phyloP scores from a whole-genome alignment of 2,888 invertebrate species.

The Caenorhabditis sulstoni region DNA sequence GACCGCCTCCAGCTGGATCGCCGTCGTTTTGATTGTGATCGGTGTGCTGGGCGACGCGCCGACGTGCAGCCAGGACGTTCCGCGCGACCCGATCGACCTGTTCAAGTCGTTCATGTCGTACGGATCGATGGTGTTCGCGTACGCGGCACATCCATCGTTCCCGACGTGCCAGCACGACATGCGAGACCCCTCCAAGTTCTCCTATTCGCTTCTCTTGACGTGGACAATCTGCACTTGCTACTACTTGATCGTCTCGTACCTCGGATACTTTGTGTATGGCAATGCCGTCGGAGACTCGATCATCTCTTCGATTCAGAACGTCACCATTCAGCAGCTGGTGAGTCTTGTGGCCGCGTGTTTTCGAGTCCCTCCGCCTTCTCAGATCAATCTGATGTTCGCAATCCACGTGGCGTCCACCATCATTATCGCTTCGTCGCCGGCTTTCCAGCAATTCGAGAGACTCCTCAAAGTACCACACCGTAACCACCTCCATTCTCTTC shows the following conservation, averaged over 20 bases:
- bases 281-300: slow-evolving; percentile 58
- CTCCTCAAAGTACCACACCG: slow-evolving; percentile 71
- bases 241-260: slow-evolving; percentile 49
- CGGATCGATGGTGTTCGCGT: slow-evolving; percentile 60
- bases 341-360: not conserved
- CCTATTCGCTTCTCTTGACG: slow-evolving; percentile 61
- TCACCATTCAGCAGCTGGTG: slow-evolving; percentile 64
- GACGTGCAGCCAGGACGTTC: slow-evolving; percentile 43
- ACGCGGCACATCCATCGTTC: slow-evolving; percentile 61
- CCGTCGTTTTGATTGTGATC: slow-evolving; percentile 48
- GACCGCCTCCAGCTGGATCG: slow-evolving; percentile 56
- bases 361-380: not conserved
- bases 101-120: slow-evolving; percentile 58
- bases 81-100: slow-evolving; percentile 25
- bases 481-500: slow-evolving; percentile 3
- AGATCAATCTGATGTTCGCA: slow-evolving; percentile 76
- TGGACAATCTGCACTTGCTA: slow-evolving; percentile 55
- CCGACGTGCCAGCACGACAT: slow-evolving; percentile 75
- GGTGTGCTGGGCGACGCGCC: slow-evolving; percentile 58
- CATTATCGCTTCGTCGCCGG: slow-evolving; percentile 75
- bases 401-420: slow-evolving; percentile 77
- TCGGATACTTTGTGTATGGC: slow-evolving; percentile 59
- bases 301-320: slow-evolving; percentile 60
- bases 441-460: slow-evolving; percentile 76
- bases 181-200: slow-evolving; percentile 66